Conservation (phyloP, 2,113 vertebrate species). For the Tympanuchus pallidicinctus region DNA sequence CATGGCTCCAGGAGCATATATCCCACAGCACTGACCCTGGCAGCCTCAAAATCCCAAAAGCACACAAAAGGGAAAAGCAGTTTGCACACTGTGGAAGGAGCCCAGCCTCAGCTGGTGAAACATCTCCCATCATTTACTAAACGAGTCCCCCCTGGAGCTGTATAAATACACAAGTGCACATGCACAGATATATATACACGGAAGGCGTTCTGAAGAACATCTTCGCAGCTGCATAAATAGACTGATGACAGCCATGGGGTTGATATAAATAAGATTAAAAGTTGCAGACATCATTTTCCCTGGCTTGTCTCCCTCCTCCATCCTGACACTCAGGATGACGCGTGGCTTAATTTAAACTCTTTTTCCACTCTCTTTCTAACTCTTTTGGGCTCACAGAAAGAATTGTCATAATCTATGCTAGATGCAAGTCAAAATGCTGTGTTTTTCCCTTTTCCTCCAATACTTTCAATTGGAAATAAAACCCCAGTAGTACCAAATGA, state of each 20-base stretch:
- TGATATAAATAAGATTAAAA: constrained; percentile 65
- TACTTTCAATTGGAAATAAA: neutral
- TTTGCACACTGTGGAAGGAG: neutral
- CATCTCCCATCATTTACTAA: constrained; percentile 54
- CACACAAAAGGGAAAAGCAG: neutral
- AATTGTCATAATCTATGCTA: too few relatives aligned
- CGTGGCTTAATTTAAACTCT: neutral
- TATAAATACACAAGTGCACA: constrained; percentile 60
- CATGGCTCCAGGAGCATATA: neutral
- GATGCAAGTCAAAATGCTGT: neutral
- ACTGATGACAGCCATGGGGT: constrained; percentile 40
- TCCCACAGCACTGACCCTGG: neutral
- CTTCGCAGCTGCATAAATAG: constrained; percentile 56
- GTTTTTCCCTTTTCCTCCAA: neutral
- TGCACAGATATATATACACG: constrained; percentile 26
- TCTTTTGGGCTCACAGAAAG: neutral
- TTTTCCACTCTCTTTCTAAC: neutral
- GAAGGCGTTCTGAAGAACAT: constrained; percentile 41
- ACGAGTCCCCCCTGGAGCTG: constrained; percentile 66
- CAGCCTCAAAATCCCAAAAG: neutral
- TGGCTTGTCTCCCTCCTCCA: neutral
- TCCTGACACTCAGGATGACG: neutral
- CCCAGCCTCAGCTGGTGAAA: constrained; percentile 2
- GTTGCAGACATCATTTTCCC: neutral
- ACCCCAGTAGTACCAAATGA: neutral